Conservation (phyloP, 2,113 vertebrate genomes). For the Platysternon megacephalum region DNA sequence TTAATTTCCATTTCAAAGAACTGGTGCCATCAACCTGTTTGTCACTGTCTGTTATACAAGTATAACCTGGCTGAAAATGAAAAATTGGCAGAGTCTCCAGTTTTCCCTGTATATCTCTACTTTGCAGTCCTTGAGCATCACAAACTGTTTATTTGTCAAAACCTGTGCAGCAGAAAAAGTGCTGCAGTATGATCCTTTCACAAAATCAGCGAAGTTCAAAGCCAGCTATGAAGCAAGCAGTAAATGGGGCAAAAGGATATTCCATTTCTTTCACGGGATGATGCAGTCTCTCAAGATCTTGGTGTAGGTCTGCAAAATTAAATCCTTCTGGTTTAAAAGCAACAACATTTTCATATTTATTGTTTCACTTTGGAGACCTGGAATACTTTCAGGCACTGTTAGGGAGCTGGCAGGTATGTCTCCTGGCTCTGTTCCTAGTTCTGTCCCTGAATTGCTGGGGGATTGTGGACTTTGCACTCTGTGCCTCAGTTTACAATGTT, state of each 20-base stretch:
- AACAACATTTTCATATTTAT: not conserved
- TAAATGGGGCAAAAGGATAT: not conserved
- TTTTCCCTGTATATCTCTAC: not conserved
- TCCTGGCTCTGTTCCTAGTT: not conserved
- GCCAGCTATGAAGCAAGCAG: not conserved
- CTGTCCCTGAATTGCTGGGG: not conserved
- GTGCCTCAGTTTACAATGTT: not conserved
- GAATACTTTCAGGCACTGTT: not conserved
- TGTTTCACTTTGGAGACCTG: not conserved
- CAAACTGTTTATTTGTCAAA: not conserved
- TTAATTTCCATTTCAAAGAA: not conserved
- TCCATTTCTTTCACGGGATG: not conserved
- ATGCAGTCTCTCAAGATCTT: fast-evolving
- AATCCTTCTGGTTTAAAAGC: not conserved
- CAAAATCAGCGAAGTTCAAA: not conserved
- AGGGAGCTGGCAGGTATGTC: not conserved
- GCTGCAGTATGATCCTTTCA: not conserved
- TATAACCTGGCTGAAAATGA: not conserved
- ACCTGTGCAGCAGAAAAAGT: fast-evolving
- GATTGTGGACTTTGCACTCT: not conserved
- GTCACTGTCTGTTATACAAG: not conserved
- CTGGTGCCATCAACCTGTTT: not conserved
- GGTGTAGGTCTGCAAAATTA: not conserved
- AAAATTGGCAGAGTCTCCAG: not conserved
- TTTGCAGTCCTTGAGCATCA: not conserved